Percentiles rank a stretch among this genome's conserved stretches.
Conservation (phyloP, 2,113 vertebrate genomes). For the Thalassarche chlororhynchos region DNA sequence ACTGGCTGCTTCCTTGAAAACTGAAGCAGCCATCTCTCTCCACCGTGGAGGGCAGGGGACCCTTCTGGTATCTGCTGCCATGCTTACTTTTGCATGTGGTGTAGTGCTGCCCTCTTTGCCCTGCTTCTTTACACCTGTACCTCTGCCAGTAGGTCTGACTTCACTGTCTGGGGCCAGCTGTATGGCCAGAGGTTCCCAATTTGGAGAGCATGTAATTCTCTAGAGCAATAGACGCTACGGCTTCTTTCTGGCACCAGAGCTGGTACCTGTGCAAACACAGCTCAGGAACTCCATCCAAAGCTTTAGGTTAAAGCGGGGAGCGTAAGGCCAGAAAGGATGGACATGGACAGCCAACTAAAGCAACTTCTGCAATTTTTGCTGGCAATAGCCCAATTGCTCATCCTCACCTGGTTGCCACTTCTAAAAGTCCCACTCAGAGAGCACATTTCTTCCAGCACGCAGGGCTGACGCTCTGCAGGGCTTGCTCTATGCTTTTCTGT, state of each 20-base stretch:
- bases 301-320: not conserved
- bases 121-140: not conserved
- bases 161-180: not conserved
- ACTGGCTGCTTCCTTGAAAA: not conserved
- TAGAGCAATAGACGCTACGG: accelerated
- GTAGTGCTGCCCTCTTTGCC: not conserved
- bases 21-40: not conserved
- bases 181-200: accelerated
- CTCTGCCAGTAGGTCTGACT: not conserved
- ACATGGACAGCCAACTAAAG: accelerated
- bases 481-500: accelerated
- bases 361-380: not conserved
- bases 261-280: not conserved
- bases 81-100: accelerated
- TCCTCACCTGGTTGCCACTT: not conserved
- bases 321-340: not conserved
- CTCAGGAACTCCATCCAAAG: not conserved
- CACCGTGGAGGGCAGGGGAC: not conserved
- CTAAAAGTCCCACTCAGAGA: not conserved
- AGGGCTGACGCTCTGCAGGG: not conserved
- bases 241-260: not conserved
- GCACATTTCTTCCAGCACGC: accelerated
- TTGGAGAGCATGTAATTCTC: not conserved
- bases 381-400: not conserved
- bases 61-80: not conserved